phyloP scores from a whole-genome alignment of 2,113 vertebrate genomes.

The Odobenus rosmarus region DNA sequence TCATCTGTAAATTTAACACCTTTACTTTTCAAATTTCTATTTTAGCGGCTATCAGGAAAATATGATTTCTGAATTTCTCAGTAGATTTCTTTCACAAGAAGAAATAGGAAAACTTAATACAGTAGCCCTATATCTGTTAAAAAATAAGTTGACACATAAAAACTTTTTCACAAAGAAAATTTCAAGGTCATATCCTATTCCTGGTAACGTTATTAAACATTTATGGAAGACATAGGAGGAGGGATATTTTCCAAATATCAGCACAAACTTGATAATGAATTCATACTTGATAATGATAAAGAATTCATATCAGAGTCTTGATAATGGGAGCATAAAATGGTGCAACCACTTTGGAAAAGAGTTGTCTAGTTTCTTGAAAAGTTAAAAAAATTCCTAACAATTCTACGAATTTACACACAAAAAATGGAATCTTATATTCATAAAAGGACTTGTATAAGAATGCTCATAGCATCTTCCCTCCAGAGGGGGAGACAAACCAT shows the following conservation, averaged over 20 bases:
- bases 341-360: not conserved
- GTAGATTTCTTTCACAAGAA: not conserved
- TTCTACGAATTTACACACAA: not conserved
- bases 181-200: not conserved
- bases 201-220: not conserved
- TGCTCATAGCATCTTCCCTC: not conserved
- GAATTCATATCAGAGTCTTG: not conserved
- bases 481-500: too few relatives aligned
- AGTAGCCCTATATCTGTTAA: not conserved
- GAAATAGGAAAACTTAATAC: not conserved
- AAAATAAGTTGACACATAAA: slow-evolving; percentile 10
- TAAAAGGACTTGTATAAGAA: not conserved
- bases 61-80: not conserved
- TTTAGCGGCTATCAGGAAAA: not conserved
- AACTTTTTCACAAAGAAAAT: not conserved
- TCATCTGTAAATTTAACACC: not conserved
- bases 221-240: not conserved
- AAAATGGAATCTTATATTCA: not conserved
- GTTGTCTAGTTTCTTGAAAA: not conserved
- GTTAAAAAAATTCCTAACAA: not conserved
- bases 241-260: not conserved
- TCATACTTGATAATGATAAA: not conserved
- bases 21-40: not conserved
- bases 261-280: not conserved
- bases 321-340: not conserved